Evolutionary conservation across 2,888 invertebrate species (phyloP).

Genomic region (Drosophila mercatorum): DNA sequence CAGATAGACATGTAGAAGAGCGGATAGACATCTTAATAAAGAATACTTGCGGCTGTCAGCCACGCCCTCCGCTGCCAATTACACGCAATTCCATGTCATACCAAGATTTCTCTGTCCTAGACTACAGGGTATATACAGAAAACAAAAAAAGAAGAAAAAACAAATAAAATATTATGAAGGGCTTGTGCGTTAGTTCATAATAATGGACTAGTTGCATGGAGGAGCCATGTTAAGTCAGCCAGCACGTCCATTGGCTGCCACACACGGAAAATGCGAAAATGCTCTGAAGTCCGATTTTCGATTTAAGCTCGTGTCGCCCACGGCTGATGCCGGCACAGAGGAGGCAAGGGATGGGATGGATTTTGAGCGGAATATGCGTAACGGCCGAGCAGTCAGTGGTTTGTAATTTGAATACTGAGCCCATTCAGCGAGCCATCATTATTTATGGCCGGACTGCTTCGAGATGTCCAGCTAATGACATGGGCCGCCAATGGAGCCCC

Average conservation of each 20-base stretch:
- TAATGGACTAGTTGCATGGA: conserved; percentile 20
- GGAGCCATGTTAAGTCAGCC: neutral
- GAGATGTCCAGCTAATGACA: conserved; percentile 40
- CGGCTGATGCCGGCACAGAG: conserved; percentile 30
- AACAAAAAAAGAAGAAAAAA: neutral
- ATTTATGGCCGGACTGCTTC: conserved; percentile 55
- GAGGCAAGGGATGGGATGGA: neutral
- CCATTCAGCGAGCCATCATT: conserved; percentile 61
- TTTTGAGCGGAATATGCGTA: conserved; percentile 1
- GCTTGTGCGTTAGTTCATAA: conserved; percentile 21
- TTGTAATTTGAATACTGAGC: conserved; percentile 65
- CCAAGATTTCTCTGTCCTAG: neutral
- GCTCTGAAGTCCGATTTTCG: conserved; percentile 49
- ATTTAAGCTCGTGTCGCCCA: conserved; percentile 66
- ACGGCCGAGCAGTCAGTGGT: conserved; percentile 12
- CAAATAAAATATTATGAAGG: conserved; percentile 6
- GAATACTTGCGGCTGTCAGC: no score
- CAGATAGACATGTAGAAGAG: neutral
- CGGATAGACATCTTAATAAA: neutral
- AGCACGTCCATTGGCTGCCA: conserved; percentile 44
- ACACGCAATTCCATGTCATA: neutral
- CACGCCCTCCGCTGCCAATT: neutral
- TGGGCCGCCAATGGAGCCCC: conserved; percentile 5
- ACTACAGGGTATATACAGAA: neutral
- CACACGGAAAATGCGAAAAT: conserved; percentile 23